These are phyloP conservation scores for Melanotaenia duboulayi DNA, from an alignment of 2,113 vertebrate genomes.

Conservation along the genomic window DNA sequence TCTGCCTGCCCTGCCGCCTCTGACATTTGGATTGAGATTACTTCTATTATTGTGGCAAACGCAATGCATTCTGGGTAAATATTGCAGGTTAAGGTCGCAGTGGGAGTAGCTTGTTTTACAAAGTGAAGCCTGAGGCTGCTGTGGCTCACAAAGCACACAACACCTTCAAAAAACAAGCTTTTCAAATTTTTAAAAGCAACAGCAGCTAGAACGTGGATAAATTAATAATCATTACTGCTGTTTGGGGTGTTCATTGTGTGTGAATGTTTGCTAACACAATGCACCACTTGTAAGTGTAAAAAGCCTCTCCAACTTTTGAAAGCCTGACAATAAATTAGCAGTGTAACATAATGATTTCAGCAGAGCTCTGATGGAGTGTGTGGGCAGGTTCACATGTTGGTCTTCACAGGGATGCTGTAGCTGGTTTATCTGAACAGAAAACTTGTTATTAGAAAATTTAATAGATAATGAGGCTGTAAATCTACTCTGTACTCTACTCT, in stretches of 20 bases:
- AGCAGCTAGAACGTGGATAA: constrained; percentile 13
- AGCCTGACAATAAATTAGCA: constrained; percentile 23
- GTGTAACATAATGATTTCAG: constrained; percentile 36
- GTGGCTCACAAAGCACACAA: neutral
- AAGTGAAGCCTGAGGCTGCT: constrained; percentile 50
- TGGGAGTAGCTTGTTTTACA: constrained; percentile 65
- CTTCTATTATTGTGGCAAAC: constrained; percentile 62
- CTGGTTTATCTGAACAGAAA: no score
- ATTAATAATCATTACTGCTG: constrained; percentile 34
- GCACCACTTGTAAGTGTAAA: constrained; percentile 13
- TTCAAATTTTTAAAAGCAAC: constrained; percentile 49
- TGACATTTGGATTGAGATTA: constrained; percentile 75
- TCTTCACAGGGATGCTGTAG: constrained; percentile 3
- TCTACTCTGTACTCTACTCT: no score
- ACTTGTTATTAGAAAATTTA: neutral
- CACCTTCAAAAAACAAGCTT: constrained; percentile 26
- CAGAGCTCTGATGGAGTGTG: neutral
- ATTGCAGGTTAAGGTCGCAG: constrained; percentile 46
- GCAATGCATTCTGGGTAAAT: constrained; percentile 70
- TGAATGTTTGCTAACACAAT: constrained; percentile 11
- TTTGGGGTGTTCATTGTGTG: constrained; percentile 1
- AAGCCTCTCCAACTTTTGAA: constrained; percentile 55
- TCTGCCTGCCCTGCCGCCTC: constrained; percentile 18
- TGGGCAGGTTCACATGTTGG: constrained; percentile 13
- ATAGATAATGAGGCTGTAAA: no score